Conservation (phyloP, 2,888 invertebrate species). For the Drosophila buzzatii region DNA sequence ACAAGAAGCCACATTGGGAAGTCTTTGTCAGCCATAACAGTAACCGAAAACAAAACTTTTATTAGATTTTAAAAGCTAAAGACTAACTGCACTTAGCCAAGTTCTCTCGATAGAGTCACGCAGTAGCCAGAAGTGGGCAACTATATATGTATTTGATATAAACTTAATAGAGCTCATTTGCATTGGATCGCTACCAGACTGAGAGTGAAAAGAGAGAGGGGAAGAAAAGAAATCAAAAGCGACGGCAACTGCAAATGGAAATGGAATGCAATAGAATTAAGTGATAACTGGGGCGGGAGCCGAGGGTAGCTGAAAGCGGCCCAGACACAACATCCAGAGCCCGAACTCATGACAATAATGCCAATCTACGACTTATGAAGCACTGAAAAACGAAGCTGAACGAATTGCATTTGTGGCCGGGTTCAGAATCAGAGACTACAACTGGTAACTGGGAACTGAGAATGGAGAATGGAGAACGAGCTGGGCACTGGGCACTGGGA, state of each 20-base stretch:
- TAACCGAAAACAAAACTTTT: conserved; percentile 46
- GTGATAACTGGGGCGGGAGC: conserved; percentile 36
- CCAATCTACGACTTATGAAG: conserved; percentile 84
- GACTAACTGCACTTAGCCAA: conserved; percentile 63
- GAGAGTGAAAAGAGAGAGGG: not conserved
- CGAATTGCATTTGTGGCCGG: conserved; percentile 75
- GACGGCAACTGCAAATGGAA: conserved; percentile 55
- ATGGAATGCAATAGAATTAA: conserved; percentile 72
- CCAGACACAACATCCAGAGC: conserved; percentile 19
- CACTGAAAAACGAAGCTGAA: conserved; percentile 81
- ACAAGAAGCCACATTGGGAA: conserved; percentile 17
- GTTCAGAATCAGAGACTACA: conserved; percentile 19
- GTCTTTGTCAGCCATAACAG: conserved; percentile 42
- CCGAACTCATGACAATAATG: conserved; percentile 81
- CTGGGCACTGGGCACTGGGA: conserved; percentile 23
- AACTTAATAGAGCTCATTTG: conserved; percentile 73
- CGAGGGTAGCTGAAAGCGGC: not conserved
- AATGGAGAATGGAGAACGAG: not conserved
- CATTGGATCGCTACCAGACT: conserved; percentile 36
- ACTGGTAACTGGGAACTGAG: conserved; percentile 6
- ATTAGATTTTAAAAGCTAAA: conserved; percentile 64
- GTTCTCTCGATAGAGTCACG: conserved; percentile 37
- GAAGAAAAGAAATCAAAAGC: conserved; percentile 18
- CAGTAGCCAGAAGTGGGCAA: conserved; percentile 53
- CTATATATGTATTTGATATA: conserved; percentile 51